Conservation (phyloP, 23 tunicate genomes). For the Ciona savignyi region DNA sequence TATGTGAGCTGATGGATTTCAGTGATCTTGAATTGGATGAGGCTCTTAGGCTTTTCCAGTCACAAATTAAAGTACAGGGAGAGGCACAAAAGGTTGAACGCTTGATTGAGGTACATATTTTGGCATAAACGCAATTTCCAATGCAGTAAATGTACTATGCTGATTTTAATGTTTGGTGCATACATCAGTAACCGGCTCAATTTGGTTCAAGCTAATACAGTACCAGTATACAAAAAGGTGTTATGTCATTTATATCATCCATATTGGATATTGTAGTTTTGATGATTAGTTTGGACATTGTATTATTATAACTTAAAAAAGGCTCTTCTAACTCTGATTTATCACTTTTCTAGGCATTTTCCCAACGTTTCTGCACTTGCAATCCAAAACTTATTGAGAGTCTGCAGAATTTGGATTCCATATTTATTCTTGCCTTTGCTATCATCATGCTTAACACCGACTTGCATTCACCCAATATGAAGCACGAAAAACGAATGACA, state of each 20-base stretch:
- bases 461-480: slow-evolving; percentile 95
- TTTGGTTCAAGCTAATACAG: background rate
- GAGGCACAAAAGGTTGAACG: slow-evolving; percentile 97
- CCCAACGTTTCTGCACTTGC: slow-evolving; percentile 80
- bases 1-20: slow-evolving; percentile 90
- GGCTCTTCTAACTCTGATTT: background rate
- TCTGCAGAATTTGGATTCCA: slow-evolving; percentile 79
- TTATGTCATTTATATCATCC: too few relatives aligned
- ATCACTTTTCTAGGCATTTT: slow-evolving; percentile 58
- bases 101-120: slow-evolving; percentile 89
- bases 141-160: too few relatives aligned
- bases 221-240: too few relatives aligned
- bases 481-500: slow-evolving; percentile 89
- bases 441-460: slow-evolving; percentile 99
- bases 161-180: too few relatives aligned
- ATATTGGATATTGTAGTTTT: too few relatives aligned
- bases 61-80: slow-evolving; percentile 87
- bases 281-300: too few relatives aligned
- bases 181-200: too few relatives aligned
- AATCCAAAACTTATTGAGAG: slow-evolving; percentile 72
- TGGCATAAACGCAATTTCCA: too few relatives aligned
- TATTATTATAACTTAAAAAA: too few relatives aligned
- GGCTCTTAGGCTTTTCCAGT: slow-evolving; percentile 80
- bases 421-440: slow-evolving; percentile 91
- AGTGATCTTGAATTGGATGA: slow-evolving; percentile 79